phyloP scores from a whole-genome alignment of 2,797 vertebrate genomes.

The Moxostoma hubbsi region DNA sequence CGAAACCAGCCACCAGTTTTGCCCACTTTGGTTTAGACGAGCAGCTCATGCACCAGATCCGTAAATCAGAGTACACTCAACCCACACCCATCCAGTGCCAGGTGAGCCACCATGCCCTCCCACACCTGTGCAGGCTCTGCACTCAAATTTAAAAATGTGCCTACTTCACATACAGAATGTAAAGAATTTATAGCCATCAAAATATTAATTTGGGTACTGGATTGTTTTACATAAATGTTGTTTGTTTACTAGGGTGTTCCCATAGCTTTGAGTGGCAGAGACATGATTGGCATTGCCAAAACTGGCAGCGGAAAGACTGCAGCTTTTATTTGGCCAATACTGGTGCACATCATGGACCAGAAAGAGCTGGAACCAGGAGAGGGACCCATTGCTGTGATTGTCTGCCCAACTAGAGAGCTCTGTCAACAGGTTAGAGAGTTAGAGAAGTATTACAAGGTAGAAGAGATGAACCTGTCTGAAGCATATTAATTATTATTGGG shows the following conservation, averaged over 20 bases:
- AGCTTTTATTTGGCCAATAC: conserved; percentile 98
- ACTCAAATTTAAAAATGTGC: too few species aligned
- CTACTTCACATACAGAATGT: too few species aligned
- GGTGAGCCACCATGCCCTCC: conserved; percentile 70
- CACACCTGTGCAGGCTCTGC: not conserved
- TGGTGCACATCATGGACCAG: conserved; percentile 99
- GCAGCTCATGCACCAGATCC: conserved; percentile 96
- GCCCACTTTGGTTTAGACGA: conserved; percentile 98
- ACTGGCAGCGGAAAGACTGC: conserved; percentile 98
- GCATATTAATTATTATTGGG: not conserved
- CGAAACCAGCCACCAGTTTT: conserved; percentile 94
- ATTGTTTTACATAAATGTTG: not conserved
- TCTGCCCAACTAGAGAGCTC: conserved; percentile 96
- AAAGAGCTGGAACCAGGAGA: conserved; percentile 94
- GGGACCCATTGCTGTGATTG: conserved; percentile 94
- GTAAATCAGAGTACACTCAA: conserved; percentile 97
- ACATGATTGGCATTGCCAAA: conserved; percentile 99
- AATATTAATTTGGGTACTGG: not conserved
- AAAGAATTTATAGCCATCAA: not conserved
- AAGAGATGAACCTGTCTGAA: not conserved
- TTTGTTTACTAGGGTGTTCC: conserved; percentile 85
- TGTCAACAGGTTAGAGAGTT: conserved; percentile 78
- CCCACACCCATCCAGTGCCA: conserved; percentile 98
- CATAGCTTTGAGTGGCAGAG: conserved; percentile 94
- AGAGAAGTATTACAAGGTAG: not conserved